Conservation (phyloP, 2,888 invertebrate species). For the Drosophila pseudotalamancana region DNA sequence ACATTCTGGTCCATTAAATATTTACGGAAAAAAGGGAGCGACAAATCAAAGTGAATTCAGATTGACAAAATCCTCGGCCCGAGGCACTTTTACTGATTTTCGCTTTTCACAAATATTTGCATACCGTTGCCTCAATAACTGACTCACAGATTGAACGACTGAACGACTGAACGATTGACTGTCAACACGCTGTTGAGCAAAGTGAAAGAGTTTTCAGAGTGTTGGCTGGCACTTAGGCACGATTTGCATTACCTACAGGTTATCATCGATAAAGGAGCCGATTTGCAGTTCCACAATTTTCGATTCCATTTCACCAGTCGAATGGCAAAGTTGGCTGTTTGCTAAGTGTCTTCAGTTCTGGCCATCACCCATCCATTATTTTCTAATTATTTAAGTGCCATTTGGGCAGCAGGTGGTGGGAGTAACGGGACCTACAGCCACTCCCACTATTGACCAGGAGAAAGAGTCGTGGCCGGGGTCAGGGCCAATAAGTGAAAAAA, state of each 20-base stretch:
- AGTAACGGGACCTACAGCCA: neutral
- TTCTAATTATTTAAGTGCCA: conserved; percentile 79
- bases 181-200: conserved; percentile 38
- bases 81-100: conserved; percentile 67
- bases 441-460: conserved; percentile 1
- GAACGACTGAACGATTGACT: conserved; percentile 3
- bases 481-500: conserved; percentile 80
- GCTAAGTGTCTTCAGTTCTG: conserved; percentile 30
- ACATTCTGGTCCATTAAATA: conserved; percentile 73
- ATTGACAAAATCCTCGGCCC: conserved; percentile 45
- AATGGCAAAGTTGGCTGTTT: conserved; percentile 29
- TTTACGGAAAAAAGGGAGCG: conserved; percentile 64
- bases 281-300: conserved; percentile 12
- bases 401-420: conserved; percentile 22
- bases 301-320: conserved; percentile 15
- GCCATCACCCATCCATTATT: conserved; percentile 63
- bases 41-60: conserved; percentile 73
- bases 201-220: conserved; percentile 58
- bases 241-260: conserved; percentile 68
- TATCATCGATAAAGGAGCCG: conserved; percentile 38
- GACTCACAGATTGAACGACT: conserved; percentile 3
- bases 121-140: conserved; percentile 50
- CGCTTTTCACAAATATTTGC: conserved; percentile 69
- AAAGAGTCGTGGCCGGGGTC: neutral
- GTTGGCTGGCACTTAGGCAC: conserved; percentile 64